Evolutionary conservation across 2,888 invertebrate species (phyloP).

Genomic region (Aphodius sticticus): DNA sequence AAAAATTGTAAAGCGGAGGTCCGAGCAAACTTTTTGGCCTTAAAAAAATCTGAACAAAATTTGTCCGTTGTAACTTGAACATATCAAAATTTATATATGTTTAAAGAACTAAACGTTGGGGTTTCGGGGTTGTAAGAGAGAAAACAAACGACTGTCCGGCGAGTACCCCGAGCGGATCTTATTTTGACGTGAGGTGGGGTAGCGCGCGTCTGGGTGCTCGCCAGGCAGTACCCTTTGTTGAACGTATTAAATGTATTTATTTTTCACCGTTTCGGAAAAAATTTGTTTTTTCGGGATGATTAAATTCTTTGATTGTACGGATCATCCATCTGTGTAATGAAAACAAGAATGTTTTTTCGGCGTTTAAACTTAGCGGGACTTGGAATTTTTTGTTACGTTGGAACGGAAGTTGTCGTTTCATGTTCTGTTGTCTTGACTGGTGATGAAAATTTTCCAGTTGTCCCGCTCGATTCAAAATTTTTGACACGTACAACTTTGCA

Average conservation of each 20-base stretch:
- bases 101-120: not conserved
- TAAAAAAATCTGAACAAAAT: not conserved
- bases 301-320: not conserved
- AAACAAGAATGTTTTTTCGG: not conserved
- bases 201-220: not conserved
- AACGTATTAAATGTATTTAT: not conserved
- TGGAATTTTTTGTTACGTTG: not conserved
- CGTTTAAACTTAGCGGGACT: not conserved
- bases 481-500: conserved; percentile 33
- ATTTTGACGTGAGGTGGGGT: not conserved
- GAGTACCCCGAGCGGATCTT: not conserved
- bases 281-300: not conserved
- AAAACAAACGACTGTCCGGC: not conserved
- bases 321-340: not conserved
- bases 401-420: not conserved
- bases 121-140: not conserved
- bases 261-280: not conserved
- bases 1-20: conserved; percentile 25
- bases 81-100: conserved; percentile 17
- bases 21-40: conserved; percentile 6
- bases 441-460: not conserved
- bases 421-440: not conserved
- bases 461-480: conserved; percentile 6
- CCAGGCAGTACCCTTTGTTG: not conserved
- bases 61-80: conserved; percentile 5